phyloP scores from a whole-genome alignment of 1,140 invertebrate genomes.

The Drosophila subpulchrella region DNA sequence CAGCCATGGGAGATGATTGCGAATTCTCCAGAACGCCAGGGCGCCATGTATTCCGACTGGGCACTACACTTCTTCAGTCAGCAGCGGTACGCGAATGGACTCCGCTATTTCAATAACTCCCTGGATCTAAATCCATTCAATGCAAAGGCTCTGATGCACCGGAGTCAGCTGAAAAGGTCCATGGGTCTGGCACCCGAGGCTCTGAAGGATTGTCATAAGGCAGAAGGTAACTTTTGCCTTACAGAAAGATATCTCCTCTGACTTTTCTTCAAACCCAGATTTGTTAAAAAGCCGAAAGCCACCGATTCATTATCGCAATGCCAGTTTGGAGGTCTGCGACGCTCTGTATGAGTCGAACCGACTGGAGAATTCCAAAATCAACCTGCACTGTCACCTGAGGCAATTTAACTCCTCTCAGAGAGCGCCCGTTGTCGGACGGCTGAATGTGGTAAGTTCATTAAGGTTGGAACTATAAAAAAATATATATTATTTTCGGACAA shows the following conservation, averaged over 20 bases:
- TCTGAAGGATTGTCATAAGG: constrained; percentile 46
- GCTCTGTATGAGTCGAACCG: constrained; percentile 65
- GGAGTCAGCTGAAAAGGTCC: constrained; percentile 43
- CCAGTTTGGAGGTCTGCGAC: constrained; percentile 55
- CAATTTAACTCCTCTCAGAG: constrained; percentile 29
- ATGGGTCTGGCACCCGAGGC: constrained; percentile 47
- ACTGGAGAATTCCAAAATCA: constrained; percentile 61
- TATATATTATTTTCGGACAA: no score
- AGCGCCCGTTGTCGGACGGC: constrained; percentile 26
- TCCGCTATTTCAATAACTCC: constrained; percentile 47
- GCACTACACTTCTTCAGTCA: constrained; percentile 32
- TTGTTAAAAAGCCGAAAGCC: background rate
- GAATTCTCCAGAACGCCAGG: constrained; percentile 44
- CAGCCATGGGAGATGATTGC: constrained; percentile 56
- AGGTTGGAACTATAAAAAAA: background rate
- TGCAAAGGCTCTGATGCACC: constrained; percentile 30
- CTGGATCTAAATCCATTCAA: constrained; percentile 32
- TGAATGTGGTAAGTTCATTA: constrained; percentile 49
- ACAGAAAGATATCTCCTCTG: no score
- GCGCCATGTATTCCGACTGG: constrained; percentile 63
- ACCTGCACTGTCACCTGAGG: constrained; percentile 32
- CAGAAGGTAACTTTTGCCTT: constrained; percentile 37
- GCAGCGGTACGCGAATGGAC: constrained; percentile 19
- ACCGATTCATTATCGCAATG: background rate
- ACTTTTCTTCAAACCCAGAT: constrained; percentile 4